Evolutionary conservation across 1,140 invertebrate species (phyloP).

Genomic region (Carposina sasakii): DNA sequence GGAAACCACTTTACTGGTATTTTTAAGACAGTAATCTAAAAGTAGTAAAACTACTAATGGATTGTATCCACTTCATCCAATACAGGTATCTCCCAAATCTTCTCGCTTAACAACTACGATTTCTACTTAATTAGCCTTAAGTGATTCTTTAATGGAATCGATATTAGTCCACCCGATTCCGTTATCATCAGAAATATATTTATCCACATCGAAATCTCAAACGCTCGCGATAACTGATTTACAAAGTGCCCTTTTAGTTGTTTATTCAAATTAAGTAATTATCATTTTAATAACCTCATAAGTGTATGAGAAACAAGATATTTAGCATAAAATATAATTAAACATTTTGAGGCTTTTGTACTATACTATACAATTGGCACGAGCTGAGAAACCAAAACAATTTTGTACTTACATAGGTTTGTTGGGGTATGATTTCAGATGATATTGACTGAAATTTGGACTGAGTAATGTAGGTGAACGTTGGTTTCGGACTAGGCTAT

Average conservation of each 20-base stretch:
- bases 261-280: slow-evolving; percentile 38
- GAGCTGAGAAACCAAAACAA: slow-evolving; percentile 41
- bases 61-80: slow-evolving; percentile 6
- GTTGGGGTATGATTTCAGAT: slow-evolving; percentile 65
- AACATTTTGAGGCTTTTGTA: no score
- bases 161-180: slow-evolving; percentile 28
- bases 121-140: slow-evolving; percentile 44
- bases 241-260: slow-evolving; percentile 25
- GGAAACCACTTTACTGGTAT: slow-evolving; percentile 15
- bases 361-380: slow-evolving; percentile 20
- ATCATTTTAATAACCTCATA: slow-evolving; percentile 24
- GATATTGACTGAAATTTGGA: slow-evolving; percentile 70
- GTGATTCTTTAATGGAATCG: slow-evolving; percentile 41
- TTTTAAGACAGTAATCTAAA: no score
- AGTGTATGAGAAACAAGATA: no score
- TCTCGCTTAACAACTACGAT: slow-evolving; percentile 24
- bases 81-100: slow-evolving; percentile 10
- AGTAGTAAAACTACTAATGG: no score
- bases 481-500: slow-evolving; percentile 63
- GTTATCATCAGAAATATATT: slow-evolving; percentile 29
- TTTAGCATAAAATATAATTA: no score
- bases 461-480: slow-evolving; percentile 69
- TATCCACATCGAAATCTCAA: slow-evolving; percentile 35
- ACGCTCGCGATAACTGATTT: slow-evolving; percentile 35
- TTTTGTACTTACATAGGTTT: slow-evolving; percentile 61